Percentiles rank a stretch among this genome's conserved stretches.
Conservation (phyloP, 2,797 vertebrate genomes). For the Acestrorhynchus altus region DNA sequence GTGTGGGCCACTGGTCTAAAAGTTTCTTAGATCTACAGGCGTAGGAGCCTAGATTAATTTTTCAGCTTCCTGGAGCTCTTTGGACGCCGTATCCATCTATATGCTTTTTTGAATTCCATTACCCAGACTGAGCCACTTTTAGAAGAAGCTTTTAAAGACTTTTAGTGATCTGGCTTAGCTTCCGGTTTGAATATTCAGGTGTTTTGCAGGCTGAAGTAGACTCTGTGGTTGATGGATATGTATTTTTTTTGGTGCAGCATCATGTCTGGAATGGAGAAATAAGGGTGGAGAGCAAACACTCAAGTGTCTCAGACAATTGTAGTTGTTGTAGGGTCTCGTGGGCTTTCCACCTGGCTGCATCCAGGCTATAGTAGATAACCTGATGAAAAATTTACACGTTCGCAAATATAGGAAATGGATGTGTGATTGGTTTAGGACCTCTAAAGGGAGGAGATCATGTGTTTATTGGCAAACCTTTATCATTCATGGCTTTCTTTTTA, state of each 20-base stretch:
- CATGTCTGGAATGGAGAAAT: slow-evolving; percentile 33
- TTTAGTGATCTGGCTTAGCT: slow-evolving; percentile 51
- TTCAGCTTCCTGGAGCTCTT: slow-evolving; percentile 63
- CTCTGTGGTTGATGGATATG: slow-evolving; percentile 24
- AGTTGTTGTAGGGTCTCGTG: slow-evolving; percentile 52
- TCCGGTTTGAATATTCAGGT: slow-evolving; percentile 46
- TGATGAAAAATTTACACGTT: slow-evolving; percentile 66
- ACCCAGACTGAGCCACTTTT: slow-evolving; percentile 21
- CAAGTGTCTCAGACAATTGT: slow-evolving; percentile 50
- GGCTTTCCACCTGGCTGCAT: slow-evolving; percentile 55
- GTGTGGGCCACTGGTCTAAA: slow-evolving; percentile 4
- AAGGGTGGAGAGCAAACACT: slow-evolving; percentile 35
- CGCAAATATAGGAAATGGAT: slow-evolving; percentile 62
- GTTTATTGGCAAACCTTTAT: not conserved
- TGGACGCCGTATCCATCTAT: slow-evolving; percentile 41
- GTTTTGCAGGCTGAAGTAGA: slow-evolving; percentile 28
- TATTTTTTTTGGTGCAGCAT: slow-evolving; percentile 2
- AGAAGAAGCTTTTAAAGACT: slow-evolving; percentile 42
- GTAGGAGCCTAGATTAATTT: slow-evolving; percentile 69
- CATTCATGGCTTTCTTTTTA: not conserved
- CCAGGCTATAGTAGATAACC: slow-evolving; percentile 57
- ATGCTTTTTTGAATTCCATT: slow-evolving; percentile 44
- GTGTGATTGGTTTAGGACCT: slow-evolving; percentile 43
- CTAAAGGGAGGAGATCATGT: not conserved
- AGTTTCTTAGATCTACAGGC: slow-evolving; percentile 51